Evolutionary conservation across 1,140 invertebrate genomes (phyloP), one percentile per base, ranked within the genome.

Genomic region (Listronotus bonariensis): DNA sequence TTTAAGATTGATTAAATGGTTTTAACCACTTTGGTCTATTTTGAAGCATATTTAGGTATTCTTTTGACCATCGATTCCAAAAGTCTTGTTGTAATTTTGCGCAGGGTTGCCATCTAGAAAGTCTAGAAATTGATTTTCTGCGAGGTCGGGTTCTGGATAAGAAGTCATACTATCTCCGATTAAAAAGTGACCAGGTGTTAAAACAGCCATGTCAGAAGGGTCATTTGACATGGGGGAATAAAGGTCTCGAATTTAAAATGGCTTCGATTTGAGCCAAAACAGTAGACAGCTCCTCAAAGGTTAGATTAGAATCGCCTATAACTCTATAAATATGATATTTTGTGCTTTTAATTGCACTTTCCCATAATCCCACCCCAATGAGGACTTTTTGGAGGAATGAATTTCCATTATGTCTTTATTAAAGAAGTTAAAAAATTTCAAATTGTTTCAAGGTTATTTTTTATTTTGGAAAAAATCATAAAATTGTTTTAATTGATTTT

Each of bases 281-380:
- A 0, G 73, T 76, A 0, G 60, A 68, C 15, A 76, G 73, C 62
- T 71, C 69, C 32, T 72, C 68, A 17, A 48, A 58, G 10, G 69
- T 68, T 7, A 70, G 53, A n/a, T 38, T 58, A 11, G 41, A 40
- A 10, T 65, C 55, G 8, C 67, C 48, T 18, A 68, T 31, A 1
- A 71, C 56, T n/a, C 58, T 36, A 15, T 53, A 60, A 12, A 77
- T 26, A 11, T 70, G 65, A 46, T 65, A 67, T 53, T 76, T 72
- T 26, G 20, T 26, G 20, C 20, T 26, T 26, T 26, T 26, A n/a
- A 26, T 68, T 56, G 20, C 20, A 26, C 20, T 26, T 58, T 80
- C 76, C 78, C 77, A 79, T 1, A 71, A 41, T 10, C 77, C n/a
- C 77, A n/a, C n/a, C 77, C 75, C 34, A 76, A 71, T 46, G 76